Conservation (phyloP, 2,113 vertebrate species). For the Anhinga anhinga region DNA sequence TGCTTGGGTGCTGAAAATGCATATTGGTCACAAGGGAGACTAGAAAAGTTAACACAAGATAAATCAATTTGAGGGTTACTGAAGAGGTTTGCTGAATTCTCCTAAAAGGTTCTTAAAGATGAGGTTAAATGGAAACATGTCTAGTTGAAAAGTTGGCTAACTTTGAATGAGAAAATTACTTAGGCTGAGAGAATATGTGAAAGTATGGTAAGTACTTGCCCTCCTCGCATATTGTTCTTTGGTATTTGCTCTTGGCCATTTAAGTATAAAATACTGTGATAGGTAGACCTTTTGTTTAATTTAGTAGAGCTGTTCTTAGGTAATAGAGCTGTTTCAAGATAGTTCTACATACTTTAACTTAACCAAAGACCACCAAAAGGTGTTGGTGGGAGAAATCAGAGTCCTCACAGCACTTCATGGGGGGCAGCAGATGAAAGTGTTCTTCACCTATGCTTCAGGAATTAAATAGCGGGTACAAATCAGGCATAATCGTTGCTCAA, state of each 20-base stretch:
- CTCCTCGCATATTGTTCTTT: neutral
- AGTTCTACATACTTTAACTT: neutral
- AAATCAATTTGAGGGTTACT: neutral
- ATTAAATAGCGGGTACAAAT: neutral
- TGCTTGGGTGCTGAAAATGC: neutral
- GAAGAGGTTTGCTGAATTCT: neutral
- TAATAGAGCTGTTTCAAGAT: neutral
- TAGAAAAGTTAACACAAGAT: neutral
- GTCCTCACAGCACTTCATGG: neutral
- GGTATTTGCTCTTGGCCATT: neutral
- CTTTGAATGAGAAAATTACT: neutral
- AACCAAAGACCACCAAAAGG: neutral
- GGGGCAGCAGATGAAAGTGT: neutral
- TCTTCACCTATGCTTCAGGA: neutral
- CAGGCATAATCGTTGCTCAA: neutral
- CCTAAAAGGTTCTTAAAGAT: neutral
- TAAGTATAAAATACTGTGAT: neutral
- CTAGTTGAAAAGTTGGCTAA: neutral
- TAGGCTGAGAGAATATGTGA: neutral
- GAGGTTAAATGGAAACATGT: neutral
- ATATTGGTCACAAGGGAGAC: neutral
- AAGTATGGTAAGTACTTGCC: neutral
- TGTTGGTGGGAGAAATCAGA: neutral
- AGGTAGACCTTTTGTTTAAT: neutral
- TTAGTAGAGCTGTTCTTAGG: neutral